phyloP scores from a whole-genome alignment of 1,140 invertebrate genomes.

The Trichonephila clavata region DNA sequence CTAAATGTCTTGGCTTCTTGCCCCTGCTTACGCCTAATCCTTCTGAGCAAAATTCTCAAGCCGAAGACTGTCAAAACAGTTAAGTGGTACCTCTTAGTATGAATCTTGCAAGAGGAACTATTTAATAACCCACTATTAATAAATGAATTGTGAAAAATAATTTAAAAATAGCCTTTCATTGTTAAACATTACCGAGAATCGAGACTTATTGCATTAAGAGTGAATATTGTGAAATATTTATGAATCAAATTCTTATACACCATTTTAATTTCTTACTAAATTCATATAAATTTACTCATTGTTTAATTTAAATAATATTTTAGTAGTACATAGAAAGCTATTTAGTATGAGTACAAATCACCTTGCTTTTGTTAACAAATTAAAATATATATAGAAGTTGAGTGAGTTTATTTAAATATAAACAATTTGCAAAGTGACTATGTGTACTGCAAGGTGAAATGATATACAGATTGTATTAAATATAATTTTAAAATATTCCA shows the following conservation, averaged over 20 bases:
- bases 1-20: slow-evolving; percentile 43
- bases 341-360: slow-evolving; percentile 71
- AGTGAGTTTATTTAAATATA: no score
- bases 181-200: no score
- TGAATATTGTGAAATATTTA: no score
- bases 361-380: neutral
- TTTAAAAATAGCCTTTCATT: no score
- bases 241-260: no score
- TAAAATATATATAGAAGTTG: neutral
- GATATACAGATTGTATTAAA: neutral
- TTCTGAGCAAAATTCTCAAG: neutral
- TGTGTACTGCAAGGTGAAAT: neutral
- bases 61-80: neutral
- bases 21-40: slow-evolving; percentile 52
- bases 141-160: neutral
- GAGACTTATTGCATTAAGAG: no score
- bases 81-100: slow-evolving; percentile 20
- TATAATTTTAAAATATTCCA: neutral
- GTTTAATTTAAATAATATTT: neutral
- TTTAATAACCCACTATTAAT: neutral
- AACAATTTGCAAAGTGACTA: no score
- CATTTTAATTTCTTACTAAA: no score
- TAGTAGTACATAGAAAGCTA: neutral
- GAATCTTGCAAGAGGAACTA: neutral
- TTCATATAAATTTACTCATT: neutral